phyloP scores from a whole-genome alignment of 2,888 invertebrate genomes.

The Papilio gigon region DNA sequence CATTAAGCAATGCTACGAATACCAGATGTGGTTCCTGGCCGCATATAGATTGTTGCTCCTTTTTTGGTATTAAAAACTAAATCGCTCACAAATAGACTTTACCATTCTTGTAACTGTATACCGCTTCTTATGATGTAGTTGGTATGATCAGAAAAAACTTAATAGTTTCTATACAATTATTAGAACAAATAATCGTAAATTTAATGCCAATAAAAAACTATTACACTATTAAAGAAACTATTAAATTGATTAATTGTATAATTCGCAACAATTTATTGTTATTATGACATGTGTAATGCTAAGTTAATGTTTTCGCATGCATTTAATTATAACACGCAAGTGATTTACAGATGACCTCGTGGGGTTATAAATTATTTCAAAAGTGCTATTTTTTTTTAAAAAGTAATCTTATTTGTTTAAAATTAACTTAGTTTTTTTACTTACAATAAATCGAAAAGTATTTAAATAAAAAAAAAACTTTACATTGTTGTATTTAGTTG shows the following conservation, averaged over 20 bases:
- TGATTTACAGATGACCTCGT: not conserved
- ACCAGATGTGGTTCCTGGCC: conserved; percentile 1
- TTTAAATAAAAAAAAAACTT: not conserved
- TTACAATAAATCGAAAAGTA: not conserved
- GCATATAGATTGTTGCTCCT: not conserved
- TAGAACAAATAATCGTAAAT: conserved; percentile 1
- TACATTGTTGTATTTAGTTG: too few species aligned
- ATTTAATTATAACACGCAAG: too few species aligned
- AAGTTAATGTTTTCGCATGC: too few species aligned
- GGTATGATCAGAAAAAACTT: not conserved
- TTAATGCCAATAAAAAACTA: not conserved
- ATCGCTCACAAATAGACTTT: conserved; percentile 15
- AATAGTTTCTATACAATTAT: not conserved
- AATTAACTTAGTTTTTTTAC: not conserved
- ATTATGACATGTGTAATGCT: too few species aligned
- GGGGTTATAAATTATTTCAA: not conserved
- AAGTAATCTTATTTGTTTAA: not conserved
- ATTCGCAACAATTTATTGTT: too few species aligned
- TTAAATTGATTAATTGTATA: not conserved
- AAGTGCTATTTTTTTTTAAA: not conserved
- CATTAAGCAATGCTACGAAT: not conserved
- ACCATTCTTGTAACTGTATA: conserved; percentile 13
- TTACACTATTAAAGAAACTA: not conserved
- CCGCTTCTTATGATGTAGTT: not conserved
- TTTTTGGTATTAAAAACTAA: conserved; percentile 33